Base-by-base conservation (phyloP, 2,113 vertebrate species). In the Periophthalmus modestus region DNA sequence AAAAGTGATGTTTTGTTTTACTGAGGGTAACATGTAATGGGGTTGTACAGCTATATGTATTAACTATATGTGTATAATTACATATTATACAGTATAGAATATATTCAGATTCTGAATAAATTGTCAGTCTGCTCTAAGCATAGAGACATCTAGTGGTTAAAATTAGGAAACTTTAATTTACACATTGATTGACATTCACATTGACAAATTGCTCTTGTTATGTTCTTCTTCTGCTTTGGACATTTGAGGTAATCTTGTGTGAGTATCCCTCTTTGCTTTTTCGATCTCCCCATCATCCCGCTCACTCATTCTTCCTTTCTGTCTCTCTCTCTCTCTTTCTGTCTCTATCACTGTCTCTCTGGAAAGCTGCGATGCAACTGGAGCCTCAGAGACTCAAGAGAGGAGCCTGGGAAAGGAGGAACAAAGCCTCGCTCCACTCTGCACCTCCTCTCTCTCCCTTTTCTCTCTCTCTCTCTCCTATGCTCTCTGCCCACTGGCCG, bases 331-430 rank as follows among this genome's bases (percentile, higher is more conserved):
- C 78, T 46, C 77, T 73, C 72, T 80, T 63, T 59, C 73, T 52
- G n/a, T n/a, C n/a, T n/a, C n/a, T n/a, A n/a, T n/a, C n/a, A 81
- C 79, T 79, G 83, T 85, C 90, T 89, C 82, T 83, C 88, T 89
- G 90, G 91, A 93, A 89, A 85, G 87, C 90, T 90, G 81, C 82
- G 81, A 87, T 87, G 88, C 92, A 92, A 92, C 88, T 92, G 93
- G 92, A 93, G 91, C 89, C 89, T 89, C 84, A 48, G 89, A 90
- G 89, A 91, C 92, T 92, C 88, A 86, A 87, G 90, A 92, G 93
- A 88, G 88, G 87, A 91, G 89, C 91, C 91, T 92, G 93, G 91
- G 92, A 92, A 91, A 88, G 78, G 82, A 88, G 85, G 90, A 93
- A 94, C 93, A 94, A 93, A 93, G 91, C 85, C 82, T 89, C 88